A percentile compares a stretch with the other conserved stretches of the same genome.
Conservation (phyloP, 1,140 invertebrate genomes). For the Macrotrachela quadricornifera region DNA sequence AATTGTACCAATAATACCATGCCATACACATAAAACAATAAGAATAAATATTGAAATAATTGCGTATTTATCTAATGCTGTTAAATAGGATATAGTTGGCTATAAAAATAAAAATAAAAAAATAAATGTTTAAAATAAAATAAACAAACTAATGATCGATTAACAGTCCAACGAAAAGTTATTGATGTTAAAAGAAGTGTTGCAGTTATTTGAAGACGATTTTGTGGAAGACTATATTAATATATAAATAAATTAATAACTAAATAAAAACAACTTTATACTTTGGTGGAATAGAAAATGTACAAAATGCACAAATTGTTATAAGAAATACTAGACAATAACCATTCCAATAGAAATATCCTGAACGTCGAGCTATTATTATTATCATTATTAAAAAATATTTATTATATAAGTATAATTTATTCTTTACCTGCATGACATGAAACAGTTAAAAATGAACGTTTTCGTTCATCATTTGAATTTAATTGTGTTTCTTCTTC, state of each 20-base stretch:
- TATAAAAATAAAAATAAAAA: too few species aligned
- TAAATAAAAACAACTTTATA: background rate
- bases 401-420: too few species aligned
- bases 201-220: background rate
- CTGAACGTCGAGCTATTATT: background rate
- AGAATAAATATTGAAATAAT: too few species aligned
- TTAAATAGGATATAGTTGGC: too few species aligned
- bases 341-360: slow-evolving; percentile 4
- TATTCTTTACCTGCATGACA: background rate
- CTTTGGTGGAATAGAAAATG: slow-evolving; percentile 4
- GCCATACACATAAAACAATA: too few species aligned
- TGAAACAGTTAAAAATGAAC: background rate
- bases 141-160: background rate
- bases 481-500: background rate
- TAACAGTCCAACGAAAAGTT: background rate
- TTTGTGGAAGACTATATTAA: background rate
- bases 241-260: slow-evolving; percentile 3
- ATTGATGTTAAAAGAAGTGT: slow-evolving; percentile 6
- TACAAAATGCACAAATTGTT: background rate
- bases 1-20: too few species aligned
- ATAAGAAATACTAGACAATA: slow-evolving; percentile 4
- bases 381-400: background rate
- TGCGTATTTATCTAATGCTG: too few species aligned
- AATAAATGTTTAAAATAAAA: too few species aligned
- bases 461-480: background rate